phyloP scores from a whole-genome alignment of 2,113 vertebrate genomes.

The rabbit (Oryctolagus cuniculus) region mOryCun1.1 NC_091452.1:19530501-19531000 shows the following conservation, averaged over 20 bases:
- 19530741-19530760: constrained; percentile 1
- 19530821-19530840: constrained; percentile 11
- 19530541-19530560: not conserved
- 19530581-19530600: not conserved
- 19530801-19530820: not conserved
- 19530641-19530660: not conserved
- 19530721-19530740: not conserved
- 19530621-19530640: not conserved
- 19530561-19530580: not conserved
- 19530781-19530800: not conserved
- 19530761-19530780: not conserved
- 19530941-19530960: not conserved
- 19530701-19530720: not conserved
- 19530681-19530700: not conserved
- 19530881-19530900: too few relatives aligned
- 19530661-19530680: not conserved
- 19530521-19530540: not conserved
- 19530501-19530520: not conserved
- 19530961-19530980: not conserved
- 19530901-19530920: not conserved
- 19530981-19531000: not conserved
- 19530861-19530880: not conserved
- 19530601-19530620: not conserved
- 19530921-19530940: not conserved
- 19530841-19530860: not conserved